phyloP scores from a whole-genome alignment of 2,113 vertebrate species.

The Percopsis transmontana region DNA sequence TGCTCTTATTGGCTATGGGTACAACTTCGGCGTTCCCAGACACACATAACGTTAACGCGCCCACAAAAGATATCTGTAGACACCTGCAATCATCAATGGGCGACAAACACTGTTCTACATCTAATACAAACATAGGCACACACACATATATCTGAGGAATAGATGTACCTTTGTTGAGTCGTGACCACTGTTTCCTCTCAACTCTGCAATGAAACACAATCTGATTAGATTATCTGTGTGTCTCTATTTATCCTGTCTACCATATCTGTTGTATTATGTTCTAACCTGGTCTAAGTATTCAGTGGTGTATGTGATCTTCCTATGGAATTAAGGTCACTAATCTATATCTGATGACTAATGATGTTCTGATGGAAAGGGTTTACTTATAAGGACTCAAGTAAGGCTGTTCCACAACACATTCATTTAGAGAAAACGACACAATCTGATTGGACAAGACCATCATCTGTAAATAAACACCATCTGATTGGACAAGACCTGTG shows the following conservation, averaged over 20 bases:
- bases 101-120: too few relatives aligned
- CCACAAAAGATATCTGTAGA: background rate
- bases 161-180: slow-evolving; percentile 82
- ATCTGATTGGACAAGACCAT: too few relatives aligned
- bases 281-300: too few relatives aligned
- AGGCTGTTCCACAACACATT: background rate
- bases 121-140: slow-evolving; percentile 1
- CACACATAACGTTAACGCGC: background rate
- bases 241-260: background rate
- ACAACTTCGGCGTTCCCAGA: background rate
- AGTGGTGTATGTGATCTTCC: too few relatives aligned
- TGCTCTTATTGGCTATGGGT: too few relatives aligned
- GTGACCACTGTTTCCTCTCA: slow-evolving; percentile 88
- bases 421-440: background rate
- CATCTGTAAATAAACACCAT: too few relatives aligned
- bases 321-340: background rate
- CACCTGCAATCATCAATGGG: too few relatives aligned
- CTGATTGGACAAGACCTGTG: too few relatives aligned
- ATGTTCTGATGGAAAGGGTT: background rate
- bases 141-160: background rate
- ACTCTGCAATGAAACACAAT: slow-evolving; percentile 73
- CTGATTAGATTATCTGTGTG: background rate
- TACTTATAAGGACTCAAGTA: background rate
- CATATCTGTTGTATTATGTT: too few relatives aligned
- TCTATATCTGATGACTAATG: background rate